Base-by-base conservation (phyloP, 2,797 vertebrate species). In the Helostoma temminkii region DNA sequence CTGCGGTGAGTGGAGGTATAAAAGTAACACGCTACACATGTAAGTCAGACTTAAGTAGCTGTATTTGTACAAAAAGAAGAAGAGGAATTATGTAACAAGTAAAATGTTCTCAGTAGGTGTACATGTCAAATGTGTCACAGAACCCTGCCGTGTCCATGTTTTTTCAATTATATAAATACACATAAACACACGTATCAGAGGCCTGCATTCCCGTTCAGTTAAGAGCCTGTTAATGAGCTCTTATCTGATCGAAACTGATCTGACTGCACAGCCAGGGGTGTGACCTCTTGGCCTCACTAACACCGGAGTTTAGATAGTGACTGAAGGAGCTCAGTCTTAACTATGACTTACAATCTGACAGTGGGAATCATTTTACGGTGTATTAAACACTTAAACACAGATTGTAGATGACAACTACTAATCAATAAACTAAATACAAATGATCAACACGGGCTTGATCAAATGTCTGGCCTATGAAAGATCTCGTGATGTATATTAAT, bases 161-260 rank as follows among this genome's bases (percentile, higher is more conserved):
- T 62, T 68, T 28, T 71, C 55, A 65, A 56, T 78, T 71, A 84
- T n/a, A 80, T 21, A 60, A 61, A 87, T 25, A 70, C 57, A 83
- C 75, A 73, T 64, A 81, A 61, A 74, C 36, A 74, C 57, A 50
- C 9, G 30, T 25, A 68, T 32, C 19, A 24, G 36, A 19, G 74
- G 55, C 9, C 58, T 12, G 62, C 47, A 62, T 52, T 76, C 74
- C 68, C 26, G 3, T 59, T 78, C 55, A 43, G 66, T 62, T 69
- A 39, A 16, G 37, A 39, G 37, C 37, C 37, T 37, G 60, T 83
- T 76, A 85, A 87, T 87, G 75, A 86, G 71, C 55, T 73, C 72
- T 87, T 91, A 89, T 92, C 89, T 90, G 88, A 90, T 91, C 76
- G 72, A 88, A 92, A 78, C 30, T 58, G 85, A 91, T 84, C 87